Conservation (phyloP, 2,888 invertebrate genomes). For the Pandemis heparana region DNA sequence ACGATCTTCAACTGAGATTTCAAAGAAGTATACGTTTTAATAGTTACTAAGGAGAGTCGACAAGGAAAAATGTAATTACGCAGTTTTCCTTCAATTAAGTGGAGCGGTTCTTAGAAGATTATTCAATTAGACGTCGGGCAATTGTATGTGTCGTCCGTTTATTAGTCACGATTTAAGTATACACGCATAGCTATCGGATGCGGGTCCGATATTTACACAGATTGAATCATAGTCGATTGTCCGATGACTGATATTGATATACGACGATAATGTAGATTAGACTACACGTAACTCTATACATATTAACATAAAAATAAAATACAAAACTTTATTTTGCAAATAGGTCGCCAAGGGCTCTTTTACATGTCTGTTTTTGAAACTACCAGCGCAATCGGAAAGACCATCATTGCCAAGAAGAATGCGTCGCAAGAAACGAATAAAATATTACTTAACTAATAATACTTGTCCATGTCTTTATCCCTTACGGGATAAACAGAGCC, state of each 20-base stretch:
- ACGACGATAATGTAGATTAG: too few species aligned
- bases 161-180: constrained; percentile 26
- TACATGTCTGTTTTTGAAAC: too few species aligned
- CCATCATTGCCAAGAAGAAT: too few species aligned
- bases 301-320: too few species aligned
- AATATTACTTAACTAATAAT: too few species aligned
- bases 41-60: constrained; percentile 1
- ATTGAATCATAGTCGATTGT: not conserved
- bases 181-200: not conserved
- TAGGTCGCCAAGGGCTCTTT: too few species aligned
- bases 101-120: constrained; percentile 24
- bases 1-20: not conserved
- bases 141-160: constrained; percentile 5
- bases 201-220: constrained; percentile 1
- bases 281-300: not conserved
- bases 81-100: constrained; percentile 29
- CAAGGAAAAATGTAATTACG: constrained; percentile 17
- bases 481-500: too few species aligned
- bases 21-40: not conserved
- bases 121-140: constrained; percentile 24
- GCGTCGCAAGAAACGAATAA: too few species aligned
- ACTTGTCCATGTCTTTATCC: too few species aligned
- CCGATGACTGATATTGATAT: not conserved
- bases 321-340: too few species aligned
- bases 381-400: too few species aligned